Base-by-base conservation (phyloP, 2,797 vertebrate species). In the Acropternis orthonyx region DNA sequence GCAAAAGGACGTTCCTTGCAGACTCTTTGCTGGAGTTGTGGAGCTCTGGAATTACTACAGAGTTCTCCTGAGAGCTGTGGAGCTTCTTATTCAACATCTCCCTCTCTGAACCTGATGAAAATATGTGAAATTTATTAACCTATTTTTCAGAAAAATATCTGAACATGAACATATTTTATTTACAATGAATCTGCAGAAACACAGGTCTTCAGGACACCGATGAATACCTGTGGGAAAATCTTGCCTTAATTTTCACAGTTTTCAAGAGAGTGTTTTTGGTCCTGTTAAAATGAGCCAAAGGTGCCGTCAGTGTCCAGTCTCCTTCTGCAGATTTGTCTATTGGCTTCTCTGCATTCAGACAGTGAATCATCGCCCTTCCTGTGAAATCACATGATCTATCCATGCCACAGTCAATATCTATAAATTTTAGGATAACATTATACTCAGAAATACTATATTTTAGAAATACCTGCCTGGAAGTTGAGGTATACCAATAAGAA, bases 401-500 rank as follows among this genome's bases (percentile, higher is more conserved):
- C 21, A 28, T 37, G 9, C 16, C 44, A 71, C 7, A 69, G 30
- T 34, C 39, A 15, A 59, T 55, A 44, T 10, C 4, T 6, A 9
- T 20, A 36, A 27, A 62, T 10, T 22, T 88, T n/a, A 61, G 46
- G 17, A 21, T 22, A 77, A 71, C 54, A 36, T 7, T 44, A 2
- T 4, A 7, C 2, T 65, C 61, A 41, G 26, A 85, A 79, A 75
- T 10, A 49, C 9, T 41, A 48, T 10, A 43, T 48, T 63, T 74
- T 68, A 30, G 36, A 44, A 71, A 44, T 9, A 55, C 2, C 10
- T 76, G 14, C 41, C 41, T n/a, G 34, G 10, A 76, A 73, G 8
- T 2, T 43, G 36, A 80, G 4, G 28, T 14, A 43, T 41, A 21
- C 4, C 2, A 5, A 24, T 14, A 56, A 1, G 0, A 67, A 85